These are phyloP conservation scores for Cantharis lateralis DNA, from an alignment of 2,888 invertebrate genomes.

Conservation along the genomic window DNA sequence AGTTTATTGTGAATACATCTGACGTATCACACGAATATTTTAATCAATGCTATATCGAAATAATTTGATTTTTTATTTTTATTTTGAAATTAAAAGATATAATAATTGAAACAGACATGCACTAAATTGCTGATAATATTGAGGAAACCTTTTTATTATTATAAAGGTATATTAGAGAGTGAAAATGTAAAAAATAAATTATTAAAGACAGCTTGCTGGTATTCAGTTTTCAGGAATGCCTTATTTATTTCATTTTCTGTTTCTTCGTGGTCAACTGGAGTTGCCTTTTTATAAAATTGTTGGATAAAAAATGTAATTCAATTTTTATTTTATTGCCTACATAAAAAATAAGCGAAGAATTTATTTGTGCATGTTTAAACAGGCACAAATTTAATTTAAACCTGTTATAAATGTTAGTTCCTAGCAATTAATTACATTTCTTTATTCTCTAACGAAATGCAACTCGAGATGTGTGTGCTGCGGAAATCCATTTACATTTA, in stretches of 20 bases:
- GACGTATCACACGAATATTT: background rate
- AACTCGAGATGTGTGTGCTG: background rate
- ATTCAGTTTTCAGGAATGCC: background rate
- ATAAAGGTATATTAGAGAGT: background rate
- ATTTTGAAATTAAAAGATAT: no score
- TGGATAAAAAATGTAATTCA: background rate
- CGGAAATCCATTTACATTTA: background rate
- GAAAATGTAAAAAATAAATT: background rate
- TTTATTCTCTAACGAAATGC: background rate
- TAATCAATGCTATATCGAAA: background rate
- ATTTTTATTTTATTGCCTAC: background rate
- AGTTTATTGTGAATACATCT: background rate
- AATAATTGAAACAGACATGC: background rate
- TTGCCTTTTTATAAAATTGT: background rate
- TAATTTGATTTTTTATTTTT: background rate
- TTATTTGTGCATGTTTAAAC: background rate
- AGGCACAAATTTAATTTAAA: background rate
- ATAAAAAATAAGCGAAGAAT: background rate
- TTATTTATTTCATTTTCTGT: background rate
- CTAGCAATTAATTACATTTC: background rate
- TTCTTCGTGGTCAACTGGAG: background rate
- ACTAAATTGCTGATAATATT: background rate
- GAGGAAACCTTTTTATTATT: background rate
- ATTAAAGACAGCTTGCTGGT: background rate
- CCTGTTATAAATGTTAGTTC: background rate